Evolutionary conservation across 2,113 vertebrate species (phyloP), one percentile per base, ranked within the genome.

Genomic region (Coracopsis vasa): DNA sequence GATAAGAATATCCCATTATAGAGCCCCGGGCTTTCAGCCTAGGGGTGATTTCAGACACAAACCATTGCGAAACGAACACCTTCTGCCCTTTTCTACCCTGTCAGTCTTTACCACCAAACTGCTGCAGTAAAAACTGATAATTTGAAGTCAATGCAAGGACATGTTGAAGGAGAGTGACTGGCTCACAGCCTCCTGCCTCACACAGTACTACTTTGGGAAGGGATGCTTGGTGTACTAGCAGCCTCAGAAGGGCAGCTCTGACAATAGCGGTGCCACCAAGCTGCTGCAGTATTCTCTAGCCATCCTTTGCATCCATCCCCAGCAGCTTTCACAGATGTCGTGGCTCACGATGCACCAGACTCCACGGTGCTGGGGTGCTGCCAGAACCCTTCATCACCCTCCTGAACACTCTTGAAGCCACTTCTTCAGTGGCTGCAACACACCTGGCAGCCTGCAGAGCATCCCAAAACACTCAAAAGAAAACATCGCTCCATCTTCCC

Each of bases 11-110:
- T 66, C n/a, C 54, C 54, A 44, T 23, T 72, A 7, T 8, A 58
- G 11, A 50, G 28, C 42, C 80, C 33, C 45, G 6, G 29, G 58
- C 48, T 91, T 41, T 27, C 56, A 58, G 37, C 37, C 11, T n/a
- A 13, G 35, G 20, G 58, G 47, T 20, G 9, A 47, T 60, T 70
- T 54, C 19, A 70, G 12, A 39, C 7, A 42, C 21, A 5, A 1
- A 13, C 7, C 8, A 5, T 13, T 6, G 2, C 1, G 0, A 58
- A 80, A 62, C 0, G 0, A 51, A 13, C 51, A 42, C 11, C 20
- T 47, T n/a, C 54, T 66, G 8, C 23, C 37, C 23, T 73, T 67
- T 37, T 44, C 28, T 45, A 29, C 28, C n/a, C 65, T 9, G 18
- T 62, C 42, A 60, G 31, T 37, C 35, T 27, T 65, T 35, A 31